Evolutionary conservation across 35 echinoderm and acorn worm species (phyloP).

Genomic region (Patiria miniata): DNA sequence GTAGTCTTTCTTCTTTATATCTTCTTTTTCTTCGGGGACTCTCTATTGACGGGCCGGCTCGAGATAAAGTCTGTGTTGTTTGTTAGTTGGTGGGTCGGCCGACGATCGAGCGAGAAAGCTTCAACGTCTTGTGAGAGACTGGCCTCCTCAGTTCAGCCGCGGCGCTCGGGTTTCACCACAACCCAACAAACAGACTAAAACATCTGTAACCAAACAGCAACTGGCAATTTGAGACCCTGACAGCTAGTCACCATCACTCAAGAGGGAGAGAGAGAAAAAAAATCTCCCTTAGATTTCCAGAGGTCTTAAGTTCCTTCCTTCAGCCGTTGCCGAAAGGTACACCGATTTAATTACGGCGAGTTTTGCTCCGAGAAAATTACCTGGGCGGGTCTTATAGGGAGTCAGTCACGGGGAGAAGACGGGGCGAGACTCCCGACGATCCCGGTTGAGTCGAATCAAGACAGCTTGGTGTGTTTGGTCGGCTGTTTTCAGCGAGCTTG

Average conservation of each 20-base stretch:
- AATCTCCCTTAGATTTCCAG: too few relatives aligned
- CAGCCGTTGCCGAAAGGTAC: slow-evolving; percentile 13
- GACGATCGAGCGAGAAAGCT: too few relatives aligned
- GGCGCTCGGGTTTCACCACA: neutral
- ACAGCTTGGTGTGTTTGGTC: neutral
- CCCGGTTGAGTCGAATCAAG: neutral
- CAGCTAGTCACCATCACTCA: too few relatives aligned
- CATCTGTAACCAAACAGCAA: slow-evolving; percentile 11
- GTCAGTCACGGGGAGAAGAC: neutral
- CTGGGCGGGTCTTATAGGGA: slow-evolving; percentile 19
- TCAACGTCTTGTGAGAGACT: too few relatives aligned
- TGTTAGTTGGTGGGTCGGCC: too few relatives aligned
- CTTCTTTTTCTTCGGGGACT: too few relatives aligned
- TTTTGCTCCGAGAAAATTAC: slow-evolving; percentile 20
- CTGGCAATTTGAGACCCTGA: neutral
- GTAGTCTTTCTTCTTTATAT: neutral
- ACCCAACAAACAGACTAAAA: slow-evolving; percentile 12
- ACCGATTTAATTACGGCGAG: slow-evolving; percentile 19
- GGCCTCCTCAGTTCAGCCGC: neutral
- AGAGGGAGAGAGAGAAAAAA: too few relatives aligned
- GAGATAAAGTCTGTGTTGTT: too few relatives aligned
- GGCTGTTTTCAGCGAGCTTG: neutral
- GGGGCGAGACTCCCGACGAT: neutral
- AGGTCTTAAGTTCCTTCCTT: neutral
- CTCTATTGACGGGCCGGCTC: too few relatives aligned